Base-by-base conservation (phyloP, 2,888 invertebrate genomes). In the Gortyna flavago region DNA sequence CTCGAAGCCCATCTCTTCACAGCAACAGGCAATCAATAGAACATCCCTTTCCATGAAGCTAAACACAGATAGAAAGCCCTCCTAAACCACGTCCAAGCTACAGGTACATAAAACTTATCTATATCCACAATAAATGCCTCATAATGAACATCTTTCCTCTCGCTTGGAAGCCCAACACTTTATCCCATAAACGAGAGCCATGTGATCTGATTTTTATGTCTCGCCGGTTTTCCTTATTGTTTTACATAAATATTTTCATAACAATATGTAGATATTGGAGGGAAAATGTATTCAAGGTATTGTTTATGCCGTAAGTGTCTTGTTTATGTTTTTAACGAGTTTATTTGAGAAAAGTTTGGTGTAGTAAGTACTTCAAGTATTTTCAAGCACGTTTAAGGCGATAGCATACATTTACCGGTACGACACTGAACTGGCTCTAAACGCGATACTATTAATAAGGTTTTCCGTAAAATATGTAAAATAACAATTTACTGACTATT, bases 141-240 rank as follows among this genome's bases (percentile, higher is more conserved):
- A 72, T 83, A 83, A 82, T 81, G 78, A 77, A 62, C 65, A 70
- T 83, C 32, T 83, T 85, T 61, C 54, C 70, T 67, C 70, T 38
- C 77, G 35, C 72, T 70, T 72, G 51, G 64, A 68, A 73, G 44
- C 69, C 70, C 62, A 29, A 73, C 59, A 83, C 72, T 85, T 83
- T 82, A 82, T 61, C 38, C 70, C 44, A 44, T 83, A 67, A 81
- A 85, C 61, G 64, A 71, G 64, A 66, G 59, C 77, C 78, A 83
- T 83, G 72, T 77, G 78, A 83, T 85, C 70, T 57, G 86, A 85
- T 83, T 83, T 83, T 83, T 83, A 85, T 85, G 54, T 61, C 59
- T 54, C 1, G 6, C 32, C 54, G 35, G 44, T 82, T 83, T 83
- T 73, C 86, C 86, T 85, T 83, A 85, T 85, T 77, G 51, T 48